A percentile compares a stretch with the other conserved stretches of the same genome.
Conservation (phyloP, 2,888 invertebrate species). For the Chironomus tentans region DNA sequence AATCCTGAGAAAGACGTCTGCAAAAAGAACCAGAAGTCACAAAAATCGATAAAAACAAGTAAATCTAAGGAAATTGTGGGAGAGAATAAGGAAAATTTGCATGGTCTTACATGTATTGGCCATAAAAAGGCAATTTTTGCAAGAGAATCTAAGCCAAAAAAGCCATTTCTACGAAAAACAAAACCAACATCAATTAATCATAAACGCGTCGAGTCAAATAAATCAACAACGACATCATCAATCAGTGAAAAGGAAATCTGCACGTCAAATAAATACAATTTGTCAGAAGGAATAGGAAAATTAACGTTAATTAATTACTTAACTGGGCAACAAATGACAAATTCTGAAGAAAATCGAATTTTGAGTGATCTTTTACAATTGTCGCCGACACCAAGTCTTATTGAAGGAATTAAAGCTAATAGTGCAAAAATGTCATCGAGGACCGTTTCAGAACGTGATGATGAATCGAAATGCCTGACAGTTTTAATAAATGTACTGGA, state of each 20-base stretch:
- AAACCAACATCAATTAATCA: background rate
- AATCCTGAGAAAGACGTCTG: background rate
- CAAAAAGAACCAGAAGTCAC: background rate
- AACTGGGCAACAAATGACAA: background rate
- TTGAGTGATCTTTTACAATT: background rate
- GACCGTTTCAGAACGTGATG: background rate
- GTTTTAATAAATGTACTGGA: background rate
- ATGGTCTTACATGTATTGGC: background rate
- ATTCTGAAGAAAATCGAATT: background rate
- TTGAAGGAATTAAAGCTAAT: background rate
- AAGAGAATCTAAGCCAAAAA: background rate
- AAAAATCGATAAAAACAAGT: background rate
- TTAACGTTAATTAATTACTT: slow-evolving; percentile 30
- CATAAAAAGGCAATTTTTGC: background rate
- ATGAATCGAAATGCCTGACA: background rate
- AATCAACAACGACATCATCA: background rate
- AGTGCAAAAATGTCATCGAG: background rate
- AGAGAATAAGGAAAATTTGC: slow-evolving; percentile 10
- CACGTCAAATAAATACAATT: background rate
- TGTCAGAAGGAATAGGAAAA: slow-evolving; percentile 8
- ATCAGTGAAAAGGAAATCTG: background rate
- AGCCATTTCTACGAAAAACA: background rate
- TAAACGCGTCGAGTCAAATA: background rate
- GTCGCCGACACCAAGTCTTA: slow-evolving; percentile 7
- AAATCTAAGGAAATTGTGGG: background rate